These are phyloP conservation scores for Neotragus moschatus DNA, from an alignment of 2,113 vertebrate genomes.

Conservation along the genomic window DNA sequence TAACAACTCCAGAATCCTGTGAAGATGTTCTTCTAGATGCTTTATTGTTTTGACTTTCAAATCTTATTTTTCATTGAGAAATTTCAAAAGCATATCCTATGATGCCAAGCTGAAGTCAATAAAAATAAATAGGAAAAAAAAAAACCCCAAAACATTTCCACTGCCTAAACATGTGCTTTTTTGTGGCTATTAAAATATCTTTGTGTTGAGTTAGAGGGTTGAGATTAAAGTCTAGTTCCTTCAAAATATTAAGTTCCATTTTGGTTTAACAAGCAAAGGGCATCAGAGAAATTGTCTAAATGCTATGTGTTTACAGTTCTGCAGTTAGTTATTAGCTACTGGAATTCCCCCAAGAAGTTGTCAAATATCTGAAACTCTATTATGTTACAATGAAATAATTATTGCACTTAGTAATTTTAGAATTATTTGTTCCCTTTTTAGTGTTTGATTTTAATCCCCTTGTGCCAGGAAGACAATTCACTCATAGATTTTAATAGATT, in stretches of 20 bases:
- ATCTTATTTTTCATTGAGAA: not conserved
- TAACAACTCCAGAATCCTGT: not conserved
- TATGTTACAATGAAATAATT: slow-evolving; percentile 54
- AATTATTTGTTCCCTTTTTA: slow-evolving; percentile 33
- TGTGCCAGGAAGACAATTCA: slow-evolving; percentile 41
- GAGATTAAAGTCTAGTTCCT: slow-evolving; percentile 22
- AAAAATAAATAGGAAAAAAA: not conserved
- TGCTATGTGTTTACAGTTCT: not conserved
- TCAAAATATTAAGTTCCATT: slow-evolving; percentile 40
- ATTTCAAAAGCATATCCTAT: not conserved
- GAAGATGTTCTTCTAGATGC: not conserved
- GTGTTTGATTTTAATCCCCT: not conserved
- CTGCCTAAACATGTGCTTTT: not conserved
- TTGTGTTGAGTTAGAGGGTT: not conserved
- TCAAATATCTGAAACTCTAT: slow-evolving; percentile 39
- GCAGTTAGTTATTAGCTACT: not conserved
- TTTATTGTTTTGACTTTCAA: not conserved
- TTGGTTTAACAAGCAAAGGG: not conserved
- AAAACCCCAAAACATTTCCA: not conserved
- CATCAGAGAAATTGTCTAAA: not conserved
- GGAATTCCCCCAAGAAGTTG: slow-evolving; percentile 1
- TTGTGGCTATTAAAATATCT: not conserved
- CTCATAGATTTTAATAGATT: slow-evolving; percentile 34
- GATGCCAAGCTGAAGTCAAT: not conserved
- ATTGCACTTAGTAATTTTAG: slow-evolving; percentile 41